Evolutionary conservation across 2,888 invertebrate genomes (phyloP).

Genomic region (Perdita meconis): DNA sequence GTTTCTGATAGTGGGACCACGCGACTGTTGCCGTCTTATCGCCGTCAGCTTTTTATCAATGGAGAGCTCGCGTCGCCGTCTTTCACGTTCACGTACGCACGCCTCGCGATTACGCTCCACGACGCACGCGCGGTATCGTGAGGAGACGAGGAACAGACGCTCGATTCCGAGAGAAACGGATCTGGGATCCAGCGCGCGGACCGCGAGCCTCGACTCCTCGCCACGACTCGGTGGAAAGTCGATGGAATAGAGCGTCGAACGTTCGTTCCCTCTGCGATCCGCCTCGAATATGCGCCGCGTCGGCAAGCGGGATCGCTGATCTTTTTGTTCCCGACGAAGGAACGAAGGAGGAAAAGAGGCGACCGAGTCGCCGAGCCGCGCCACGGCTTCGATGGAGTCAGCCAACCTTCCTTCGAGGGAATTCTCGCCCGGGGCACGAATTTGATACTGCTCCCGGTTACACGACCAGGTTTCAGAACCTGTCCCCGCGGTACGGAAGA

Average conservation of each 20-base stretch:
- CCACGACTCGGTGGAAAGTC: constrained; percentile 1
- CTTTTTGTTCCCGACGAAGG: neutral
- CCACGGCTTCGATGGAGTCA: constrained; percentile 42
- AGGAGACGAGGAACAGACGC: constrained; percentile 53
- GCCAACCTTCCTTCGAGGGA: constrained; percentile 36
- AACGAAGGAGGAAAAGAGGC: neutral
- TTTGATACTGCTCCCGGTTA: constrained; percentile 11
- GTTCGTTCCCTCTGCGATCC: neutral
- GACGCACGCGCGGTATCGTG: constrained; percentile 71
- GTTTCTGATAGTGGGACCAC: constrained; percentile 71
- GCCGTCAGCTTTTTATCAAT: constrained; percentile 69
- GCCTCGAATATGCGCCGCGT: neutral
- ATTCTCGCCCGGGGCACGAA: constrained; percentile 26
- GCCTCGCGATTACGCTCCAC: constrained; percentile 67
- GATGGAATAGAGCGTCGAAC: constrained; percentile 30
- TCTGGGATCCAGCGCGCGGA: constrained; percentile 32
- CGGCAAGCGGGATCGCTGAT: neutral
- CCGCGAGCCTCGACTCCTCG: constrained; percentile 14
- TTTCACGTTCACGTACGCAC: constrained; percentile 72
- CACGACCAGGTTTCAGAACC: neutral
- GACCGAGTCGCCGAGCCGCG: neutral
- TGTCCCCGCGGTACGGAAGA: too few species aligned
- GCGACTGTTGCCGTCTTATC: constrained; percentile 65
- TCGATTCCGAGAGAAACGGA: constrained; percentile 21
- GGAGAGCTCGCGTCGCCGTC: constrained; percentile 67